These are phyloP conservation scores for Brachionus plicatilis DNA, from an alignment of 1,140 invertebrate species.

Conservation along the genomic window DNA sequence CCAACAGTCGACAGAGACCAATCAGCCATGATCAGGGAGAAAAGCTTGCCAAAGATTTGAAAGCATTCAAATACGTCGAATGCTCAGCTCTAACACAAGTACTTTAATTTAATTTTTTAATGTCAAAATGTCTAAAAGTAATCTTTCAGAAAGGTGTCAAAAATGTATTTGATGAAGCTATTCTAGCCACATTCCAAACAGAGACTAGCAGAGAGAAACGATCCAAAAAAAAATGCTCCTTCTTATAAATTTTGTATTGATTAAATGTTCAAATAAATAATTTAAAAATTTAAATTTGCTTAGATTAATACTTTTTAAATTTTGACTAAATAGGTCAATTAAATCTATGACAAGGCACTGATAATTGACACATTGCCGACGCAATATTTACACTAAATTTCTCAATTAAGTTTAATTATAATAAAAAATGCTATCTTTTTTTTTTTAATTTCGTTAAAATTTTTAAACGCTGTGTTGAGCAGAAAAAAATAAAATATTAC, in stretches of 20 bases:
- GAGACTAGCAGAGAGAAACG: conserved; percentile 65
- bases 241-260: neutral
- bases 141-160: conserved; percentile 85
- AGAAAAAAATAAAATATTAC: neutral
- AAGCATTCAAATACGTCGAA: conserved; percentile 56
- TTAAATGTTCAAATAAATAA: neutral
- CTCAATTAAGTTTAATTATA: conserved; percentile 1
- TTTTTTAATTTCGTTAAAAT: conserved; percentile 4
- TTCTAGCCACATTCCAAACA: conserved; percentile 70
- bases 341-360: neutral
- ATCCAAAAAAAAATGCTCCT: neutral
- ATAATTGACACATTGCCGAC: neutral
- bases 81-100: conserved; percentile 31
- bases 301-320: neutral
- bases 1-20: neutral
- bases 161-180: conserved; percentile 99
- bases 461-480: conserved; percentile 19
- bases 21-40: conserved; percentile 62
- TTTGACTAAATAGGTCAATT: neutral
- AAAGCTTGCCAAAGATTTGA: conserved; percentile 97
- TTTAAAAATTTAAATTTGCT: neutral
- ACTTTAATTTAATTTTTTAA: neutral
- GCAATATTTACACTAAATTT: neutral
- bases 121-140: neutral
- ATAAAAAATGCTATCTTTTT: conserved; percentile 4